Evolutionary conservation across 2,888 invertebrate species (phyloP).

Genomic region (Flabesymbios commensalis): DNA sequence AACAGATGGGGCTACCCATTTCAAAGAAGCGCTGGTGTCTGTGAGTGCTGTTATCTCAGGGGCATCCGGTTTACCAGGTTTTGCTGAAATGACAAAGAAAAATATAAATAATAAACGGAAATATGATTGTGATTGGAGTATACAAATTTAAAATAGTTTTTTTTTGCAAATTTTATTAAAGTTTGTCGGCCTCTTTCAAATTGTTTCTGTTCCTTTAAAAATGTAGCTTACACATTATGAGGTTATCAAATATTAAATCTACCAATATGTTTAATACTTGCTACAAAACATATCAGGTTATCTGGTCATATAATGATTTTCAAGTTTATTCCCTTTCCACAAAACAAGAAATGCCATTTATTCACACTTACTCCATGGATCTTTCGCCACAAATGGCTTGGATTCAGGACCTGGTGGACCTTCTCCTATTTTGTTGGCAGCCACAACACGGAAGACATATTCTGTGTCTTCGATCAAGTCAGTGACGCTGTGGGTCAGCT

Average conservation of each 20-base stretch:
- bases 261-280: too few species aligned
- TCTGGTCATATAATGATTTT: too few species aligned
- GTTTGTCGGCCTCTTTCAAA: too few species aligned
- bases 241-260: too few species aligned
- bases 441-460: slow-evolving; percentile 66
- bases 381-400: slow-evolving; percentile 41
- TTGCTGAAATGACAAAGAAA: slow-evolving; percentile 62
- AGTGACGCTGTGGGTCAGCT: slow-evolving; percentile 10
- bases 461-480: slow-evolving; percentile 61
- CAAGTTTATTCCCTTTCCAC: too few species aligned
- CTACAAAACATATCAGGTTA: too few species aligned
- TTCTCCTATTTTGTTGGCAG: slow-evolving; percentile 71
- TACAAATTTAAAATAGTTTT: background rate
- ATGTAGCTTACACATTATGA: too few species aligned
- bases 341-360: too few species aligned
- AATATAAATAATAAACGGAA: background rate
- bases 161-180: too few species aligned
- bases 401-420: slow-evolving; percentile 28
- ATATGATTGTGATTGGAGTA: background rate
- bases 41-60: slow-evolving; percentile 22
- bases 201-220: too few species aligned
- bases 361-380: slow-evolving; percentile 38
- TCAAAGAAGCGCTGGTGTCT: slow-evolving; percentile 80
- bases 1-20: slow-evolving; percentile 48
- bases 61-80: slow-evolving; percentile 33